Evolutionary conservation across 2,888 invertebrate genomes (phyloP), one percentile per base, ranked within the genome.

Genomic region (Notodonta ziczac): DNA sequence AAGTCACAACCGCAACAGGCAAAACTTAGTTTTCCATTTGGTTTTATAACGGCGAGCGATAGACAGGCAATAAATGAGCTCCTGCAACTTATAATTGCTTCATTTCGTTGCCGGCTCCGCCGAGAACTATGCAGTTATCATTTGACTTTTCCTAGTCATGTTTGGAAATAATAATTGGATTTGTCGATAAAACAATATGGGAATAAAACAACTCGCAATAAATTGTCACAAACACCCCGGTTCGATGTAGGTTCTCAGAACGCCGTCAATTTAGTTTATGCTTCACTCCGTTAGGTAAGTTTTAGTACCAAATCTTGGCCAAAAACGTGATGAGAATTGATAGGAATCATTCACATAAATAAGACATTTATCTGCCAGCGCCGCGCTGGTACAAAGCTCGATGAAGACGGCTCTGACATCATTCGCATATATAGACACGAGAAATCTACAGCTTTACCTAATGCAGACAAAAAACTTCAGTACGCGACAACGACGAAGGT

Each of bases 51-150:
- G 81, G 82, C 81, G 77, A 84, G 83, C 90, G 89, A 92, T 91
- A 91, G 91, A 89, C 90, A 88, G 83, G 89, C 88, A 88, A 93
- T 93, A 91, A 91, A 91, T 89, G 90, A 89, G 86, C 83, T 87
- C 85, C 86, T 84, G 64, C 82, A 92, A 93, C 91, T 92, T 93
- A 90, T 92, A 93, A 93, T 92, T 92, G 92, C 91, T 91, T 91
- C 88, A 91, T 93, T 92, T 88, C 86, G 86, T 85, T 86, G 85
- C 85, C 82, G 76, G 66, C 78, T 67, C 68, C 68, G 72, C 67
- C 78, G 76, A 78, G 76, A 83, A 80, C 81, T 80, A 77, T 82
- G 82, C 80, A 75, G 63, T 82, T 84, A 82, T 85, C 84, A 82
- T 82, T 82, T 74, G 78, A 74, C 74, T 75, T 80, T 82, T 81